A percentile compares a stretch with the other conserved stretches of the same genome.
These are phyloP conservation scores for Synergus umbraculus DNA, from an alignment of 2,888 invertebrate genomes.

Conservation along the genomic window DNA sequence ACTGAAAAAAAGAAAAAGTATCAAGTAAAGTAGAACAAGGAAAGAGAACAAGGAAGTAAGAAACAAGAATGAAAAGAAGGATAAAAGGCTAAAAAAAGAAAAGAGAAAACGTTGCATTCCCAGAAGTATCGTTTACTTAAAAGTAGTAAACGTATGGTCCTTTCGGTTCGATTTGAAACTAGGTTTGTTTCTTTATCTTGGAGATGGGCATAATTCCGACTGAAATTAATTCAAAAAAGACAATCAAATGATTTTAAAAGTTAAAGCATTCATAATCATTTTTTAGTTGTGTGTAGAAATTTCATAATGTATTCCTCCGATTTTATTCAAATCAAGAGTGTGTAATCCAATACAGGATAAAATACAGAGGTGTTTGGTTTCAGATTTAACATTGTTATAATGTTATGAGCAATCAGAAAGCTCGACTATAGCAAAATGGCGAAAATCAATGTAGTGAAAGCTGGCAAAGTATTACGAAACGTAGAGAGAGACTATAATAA, in stretches of 20 bases:
- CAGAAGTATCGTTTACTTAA: conserved; percentile 14
- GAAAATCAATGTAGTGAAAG: conserved; percentile 35
- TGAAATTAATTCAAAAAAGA: not conserved
- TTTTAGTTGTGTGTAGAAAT: not conserved
- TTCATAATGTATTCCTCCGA: not conserved
- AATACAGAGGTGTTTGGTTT: not conserved
- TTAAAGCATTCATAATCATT: not conserved
- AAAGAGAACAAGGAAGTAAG: conserved; percentile 4
- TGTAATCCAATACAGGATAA: conserved; percentile 4
- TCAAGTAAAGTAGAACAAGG: not conserved
- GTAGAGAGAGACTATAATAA: conserved; percentile 11
- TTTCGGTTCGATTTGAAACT: conserved; percentile 24
- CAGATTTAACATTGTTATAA: not conserved
- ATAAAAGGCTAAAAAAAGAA: conserved; percentile 12
- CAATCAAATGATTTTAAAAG: not conserved
- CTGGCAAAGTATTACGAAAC: conserved; percentile 34
- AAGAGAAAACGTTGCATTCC: conserved; percentile 15
- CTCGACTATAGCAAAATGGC: not conserved
- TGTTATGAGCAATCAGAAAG: conserved; percentile 28
- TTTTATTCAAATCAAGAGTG: not conserved
- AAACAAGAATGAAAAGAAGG: conserved; percentile 3
- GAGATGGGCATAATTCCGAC: not conserved
- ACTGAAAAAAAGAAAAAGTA: conserved; percentile 5
- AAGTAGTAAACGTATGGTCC: not conserved
- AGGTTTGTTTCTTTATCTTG: conserved; percentile 5